Conservation (phyloP, 2,113 vertebrate genomes). For the Tachycineta bicolor region DNA sequence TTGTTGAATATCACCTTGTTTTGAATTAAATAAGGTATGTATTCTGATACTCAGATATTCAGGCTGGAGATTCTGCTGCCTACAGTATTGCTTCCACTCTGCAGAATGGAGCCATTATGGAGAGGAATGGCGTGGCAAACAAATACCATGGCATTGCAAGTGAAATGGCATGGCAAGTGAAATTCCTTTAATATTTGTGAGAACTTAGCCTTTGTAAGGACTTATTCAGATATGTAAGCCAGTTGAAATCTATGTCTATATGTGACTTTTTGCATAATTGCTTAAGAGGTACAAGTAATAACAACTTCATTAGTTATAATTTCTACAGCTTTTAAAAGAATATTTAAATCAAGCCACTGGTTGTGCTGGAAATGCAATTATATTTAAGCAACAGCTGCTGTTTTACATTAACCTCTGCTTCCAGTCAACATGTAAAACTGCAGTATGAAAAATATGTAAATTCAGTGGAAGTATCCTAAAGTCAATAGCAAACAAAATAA, state of each 20-base stretch:
- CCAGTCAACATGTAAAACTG: not conserved
- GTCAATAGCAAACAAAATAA: not conserved
- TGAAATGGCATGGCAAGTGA: not conserved
- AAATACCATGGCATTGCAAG: not conserved
- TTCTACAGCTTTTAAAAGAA: not conserved
- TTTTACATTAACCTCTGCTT: not conserved
- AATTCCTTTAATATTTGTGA: not conserved
- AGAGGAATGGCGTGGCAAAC: not conserved
- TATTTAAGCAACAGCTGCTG: not conserved
- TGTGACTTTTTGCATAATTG: not conserved
- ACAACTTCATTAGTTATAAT: not conserved
- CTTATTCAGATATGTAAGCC: not conserved
- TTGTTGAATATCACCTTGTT: constrained; percentile 47
- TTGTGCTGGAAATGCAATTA: not conserved
- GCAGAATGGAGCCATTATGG: not conserved
- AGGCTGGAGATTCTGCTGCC: not conserved
- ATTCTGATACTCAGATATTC: not conserved
- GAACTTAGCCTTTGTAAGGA: not conserved
- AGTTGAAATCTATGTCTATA: not conserved
- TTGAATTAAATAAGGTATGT: constrained; percentile 8
- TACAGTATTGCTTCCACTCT: not conserved
- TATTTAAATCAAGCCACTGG: not conserved
- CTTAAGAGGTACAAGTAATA: not conserved
- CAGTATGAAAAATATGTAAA: not conserved
- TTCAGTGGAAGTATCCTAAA: not conserved